These are phyloP conservation scores for Falco peregrinus DNA, from an alignment of 2,797 vertebrate genomes.

Conservation along the genomic window DNA sequence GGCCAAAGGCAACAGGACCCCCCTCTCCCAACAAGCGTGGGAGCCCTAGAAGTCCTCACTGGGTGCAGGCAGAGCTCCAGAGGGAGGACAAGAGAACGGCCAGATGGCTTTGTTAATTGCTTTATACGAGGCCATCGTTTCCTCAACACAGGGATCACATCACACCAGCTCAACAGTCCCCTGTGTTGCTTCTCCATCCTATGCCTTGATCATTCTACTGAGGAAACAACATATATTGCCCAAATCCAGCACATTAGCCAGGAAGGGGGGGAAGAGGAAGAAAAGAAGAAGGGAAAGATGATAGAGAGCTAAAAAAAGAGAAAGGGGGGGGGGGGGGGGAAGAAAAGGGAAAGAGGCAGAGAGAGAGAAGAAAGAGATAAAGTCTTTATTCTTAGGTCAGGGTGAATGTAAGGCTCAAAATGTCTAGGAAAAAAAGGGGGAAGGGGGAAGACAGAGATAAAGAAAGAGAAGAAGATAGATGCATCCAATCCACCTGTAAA, in stretches of 20 bases:
- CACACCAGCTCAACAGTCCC: not conserved
- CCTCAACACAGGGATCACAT: accelerated
- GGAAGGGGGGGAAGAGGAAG: not conserved
- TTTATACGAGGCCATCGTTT: accelerated
- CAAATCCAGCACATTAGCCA: not conserved
- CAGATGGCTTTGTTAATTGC: not conserved
- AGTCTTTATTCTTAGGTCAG: not conserved
- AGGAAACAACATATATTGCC: accelerated
- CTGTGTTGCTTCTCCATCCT: not conserved
- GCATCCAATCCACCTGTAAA: not conserved
- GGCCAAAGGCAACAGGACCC: not conserved
- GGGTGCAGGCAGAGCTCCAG: no score
- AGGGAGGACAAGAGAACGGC: accelerated
- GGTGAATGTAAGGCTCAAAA: not conserved
- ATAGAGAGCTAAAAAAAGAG: no score
- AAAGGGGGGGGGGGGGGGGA: accelerated
- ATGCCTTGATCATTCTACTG: accelerated
- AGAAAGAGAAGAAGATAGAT: not conserved
- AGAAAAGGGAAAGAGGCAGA: no score
- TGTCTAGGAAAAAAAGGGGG: no score
- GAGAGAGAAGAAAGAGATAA: not conserved
- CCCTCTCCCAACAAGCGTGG: accelerated
- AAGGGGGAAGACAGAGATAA: not conserved
- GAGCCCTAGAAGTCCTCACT: not conserved
- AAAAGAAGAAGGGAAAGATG: not conserved